Conservation (phyloP, 2,113 vertebrate genomes). For the Coturnix japonica region DNA sequence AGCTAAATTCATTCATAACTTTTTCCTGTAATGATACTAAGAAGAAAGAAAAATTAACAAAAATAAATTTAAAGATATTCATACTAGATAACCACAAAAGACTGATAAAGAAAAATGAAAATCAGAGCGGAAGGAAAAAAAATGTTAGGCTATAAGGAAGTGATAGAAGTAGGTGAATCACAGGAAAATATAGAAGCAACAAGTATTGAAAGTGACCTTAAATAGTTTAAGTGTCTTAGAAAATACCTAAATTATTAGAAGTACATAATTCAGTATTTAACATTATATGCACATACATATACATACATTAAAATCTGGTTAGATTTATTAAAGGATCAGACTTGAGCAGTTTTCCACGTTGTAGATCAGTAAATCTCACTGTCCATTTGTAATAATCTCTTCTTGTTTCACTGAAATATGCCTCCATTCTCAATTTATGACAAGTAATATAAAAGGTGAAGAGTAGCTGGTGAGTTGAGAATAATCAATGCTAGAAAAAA, state of each 20-base stretch:
- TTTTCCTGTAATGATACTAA: not conserved
- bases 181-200: not conserved
- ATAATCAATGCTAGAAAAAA: conserved; percentile 2
- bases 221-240: not conserved
- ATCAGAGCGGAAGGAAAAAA: not conserved
- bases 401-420: not conserved
- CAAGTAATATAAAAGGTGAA: not conserved
- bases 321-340: not conserved
- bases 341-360: not conserved
- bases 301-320: not conserved
- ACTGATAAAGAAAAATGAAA: not conserved
- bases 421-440: not conserved
- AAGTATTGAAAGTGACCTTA: not conserved
- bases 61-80: not conserved
- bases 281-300: not conserved
- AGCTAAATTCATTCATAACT: not conserved
- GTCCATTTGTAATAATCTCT: not conserved
- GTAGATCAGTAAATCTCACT: not conserved
- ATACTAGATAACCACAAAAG: not conserved
- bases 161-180: not conserved
- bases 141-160: not conserved
- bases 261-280: not conserved
- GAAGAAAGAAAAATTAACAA: not conserved
- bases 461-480: conserved; percentile 5
- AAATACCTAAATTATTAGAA: not conserved